Evolutionary conservation across 2,888 invertebrate species (phyloP).

Genomic region (Plagodis dolabraria): DNA sequence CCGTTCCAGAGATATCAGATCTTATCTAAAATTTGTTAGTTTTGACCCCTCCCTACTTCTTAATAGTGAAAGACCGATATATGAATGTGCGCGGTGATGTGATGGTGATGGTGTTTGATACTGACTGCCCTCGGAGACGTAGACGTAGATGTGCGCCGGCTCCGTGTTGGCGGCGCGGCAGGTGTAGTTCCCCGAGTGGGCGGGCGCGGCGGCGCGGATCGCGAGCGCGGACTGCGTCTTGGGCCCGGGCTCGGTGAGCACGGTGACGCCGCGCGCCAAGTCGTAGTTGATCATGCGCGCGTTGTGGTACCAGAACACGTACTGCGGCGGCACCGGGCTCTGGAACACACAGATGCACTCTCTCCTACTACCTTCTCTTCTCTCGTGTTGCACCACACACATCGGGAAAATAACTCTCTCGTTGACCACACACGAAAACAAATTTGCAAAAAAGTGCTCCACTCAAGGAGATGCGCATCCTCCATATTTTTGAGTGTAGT

Average conservation of each 20-base stretch:
- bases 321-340: slow-evolving; percentile 96
- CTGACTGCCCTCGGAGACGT: slow-evolving; percentile 93
- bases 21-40: too few relatives aligned
- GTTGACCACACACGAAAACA: not conserved
- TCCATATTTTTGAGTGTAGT: too few relatives aligned
- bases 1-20: too few relatives aligned
- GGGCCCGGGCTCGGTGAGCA: slow-evolving; percentile 93
- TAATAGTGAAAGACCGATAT: too few relatives aligned
- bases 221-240: slow-evolving; percentile 94
- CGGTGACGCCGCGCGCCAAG: slow-evolving; percentile 91
- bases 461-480: too few relatives aligned
- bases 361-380: too few relatives aligned
- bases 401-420: too few relatives aligned
- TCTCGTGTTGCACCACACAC: too few relatives aligned
- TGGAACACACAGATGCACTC: too few relatives aligned
- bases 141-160: slow-evolving; percentile 94
- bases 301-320: slow-evolving; percentile 98
- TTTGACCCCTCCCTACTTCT: too few relatives aligned
- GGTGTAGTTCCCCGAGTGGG: slow-evolving; percentile 96
- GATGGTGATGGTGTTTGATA: slow-evolving; percentile 25
- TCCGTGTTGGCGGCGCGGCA: slow-evolving; percentile 96
- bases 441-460: too few relatives aligned
- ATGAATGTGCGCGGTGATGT: not conserved
- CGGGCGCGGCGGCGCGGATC: slow-evolving; percentile 92
- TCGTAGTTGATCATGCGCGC: slow-evolving; percentile 97